Percentiles rank a stretch among this genome's conserved stretches.
Conservation (phyloP, 2,888 invertebrate genomes). For the Mythimna loreyi region DNA sequence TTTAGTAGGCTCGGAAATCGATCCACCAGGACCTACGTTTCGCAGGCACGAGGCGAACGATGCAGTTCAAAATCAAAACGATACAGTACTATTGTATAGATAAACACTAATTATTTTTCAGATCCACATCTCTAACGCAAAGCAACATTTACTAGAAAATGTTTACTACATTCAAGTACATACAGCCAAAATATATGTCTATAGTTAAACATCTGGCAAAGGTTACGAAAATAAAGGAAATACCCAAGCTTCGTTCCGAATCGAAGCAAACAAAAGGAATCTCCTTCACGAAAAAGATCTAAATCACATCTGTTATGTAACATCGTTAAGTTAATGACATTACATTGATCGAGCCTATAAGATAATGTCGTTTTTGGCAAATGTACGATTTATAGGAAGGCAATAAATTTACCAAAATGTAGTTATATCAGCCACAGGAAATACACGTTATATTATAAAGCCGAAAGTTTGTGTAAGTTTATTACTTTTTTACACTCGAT, state of each 20-base stretch:
- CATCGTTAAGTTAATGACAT: slow-evolving; percentile 46
- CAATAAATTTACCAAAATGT: slow-evolving; percentile 7
- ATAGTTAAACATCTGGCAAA: background rate
- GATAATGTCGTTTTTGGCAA: slow-evolving; percentile 26
- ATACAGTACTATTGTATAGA: background rate
- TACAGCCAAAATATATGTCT: background rate
- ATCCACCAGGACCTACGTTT: no score
- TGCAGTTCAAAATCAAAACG: no score
- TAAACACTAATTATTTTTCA: background rate
- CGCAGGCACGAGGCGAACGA: no score
- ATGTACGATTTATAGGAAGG: slow-evolving; percentile 9
- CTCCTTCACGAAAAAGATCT: slow-evolving; percentile 21
- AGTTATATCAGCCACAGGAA: background rate
- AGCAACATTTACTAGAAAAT: background rate
- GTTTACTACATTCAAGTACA: background rate
- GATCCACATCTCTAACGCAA: background rate
- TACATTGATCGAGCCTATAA: slow-evolving; percentile 23
- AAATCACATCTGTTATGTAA: slow-evolving; percentile 41
- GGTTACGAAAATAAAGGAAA: slow-evolving; percentile 5
- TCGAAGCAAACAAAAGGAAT: slow-evolving; percentile 18
- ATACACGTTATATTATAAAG: background rate
- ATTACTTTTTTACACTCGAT: no score
- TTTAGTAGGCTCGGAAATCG: no score
- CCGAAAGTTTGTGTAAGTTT: no score
- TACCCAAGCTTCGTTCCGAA: background rate